Evolutionary conservation across 2,888 invertebrate genomes (phyloP).

Genomic region (Buathra laborator): DNA sequence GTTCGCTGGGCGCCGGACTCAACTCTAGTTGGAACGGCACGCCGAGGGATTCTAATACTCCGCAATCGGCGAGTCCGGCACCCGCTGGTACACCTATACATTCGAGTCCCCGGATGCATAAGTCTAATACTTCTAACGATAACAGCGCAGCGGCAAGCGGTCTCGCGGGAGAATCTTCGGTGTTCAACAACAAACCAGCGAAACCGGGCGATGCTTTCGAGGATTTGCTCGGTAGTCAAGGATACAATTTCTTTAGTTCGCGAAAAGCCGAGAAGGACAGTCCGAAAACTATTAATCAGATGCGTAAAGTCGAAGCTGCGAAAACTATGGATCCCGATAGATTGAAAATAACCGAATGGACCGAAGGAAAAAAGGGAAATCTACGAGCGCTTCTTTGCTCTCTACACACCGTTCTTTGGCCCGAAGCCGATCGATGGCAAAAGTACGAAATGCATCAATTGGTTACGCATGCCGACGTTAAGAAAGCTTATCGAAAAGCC

Average conservation of each 20-base stretch:
- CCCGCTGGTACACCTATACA: conserved; percentile 85
- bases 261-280: conserved; percentile 89
- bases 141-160: conserved; percentile 42
- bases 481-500: conserved; percentile 97
- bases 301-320: conserved; percentile 95
- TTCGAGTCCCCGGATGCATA: conserved; percentile 83
- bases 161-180: conserved; percentile 73
- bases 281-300: conserved; percentile 96
- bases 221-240: conserved; percentile 95
- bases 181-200: conserved; percentile 74
- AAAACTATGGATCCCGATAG: conserved; percentile 97
- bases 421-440: conserved; percentile 95
- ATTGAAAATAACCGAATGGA: conserved; percentile 93
- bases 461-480: conserved; percentile 96
- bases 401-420: conserved; percentile 96
- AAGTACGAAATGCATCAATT: conserved; percentile 98
- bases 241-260: conserved; percentile 90
- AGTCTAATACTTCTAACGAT: conserved; percentile 74
- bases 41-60: conserved; percentile 82
- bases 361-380: conserved; percentile 98
- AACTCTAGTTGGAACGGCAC: conserved; percentile 84
- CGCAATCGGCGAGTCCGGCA: conserved; percentile 83
- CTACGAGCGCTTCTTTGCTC: conserved; percentile 98
- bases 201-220: conserved; percentile 92
- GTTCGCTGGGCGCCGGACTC: conserved; percentile 81